phyloP scores from a whole-genome alignment of 2,113 vertebrate species.

The Carettochelys insculpta region DNA sequence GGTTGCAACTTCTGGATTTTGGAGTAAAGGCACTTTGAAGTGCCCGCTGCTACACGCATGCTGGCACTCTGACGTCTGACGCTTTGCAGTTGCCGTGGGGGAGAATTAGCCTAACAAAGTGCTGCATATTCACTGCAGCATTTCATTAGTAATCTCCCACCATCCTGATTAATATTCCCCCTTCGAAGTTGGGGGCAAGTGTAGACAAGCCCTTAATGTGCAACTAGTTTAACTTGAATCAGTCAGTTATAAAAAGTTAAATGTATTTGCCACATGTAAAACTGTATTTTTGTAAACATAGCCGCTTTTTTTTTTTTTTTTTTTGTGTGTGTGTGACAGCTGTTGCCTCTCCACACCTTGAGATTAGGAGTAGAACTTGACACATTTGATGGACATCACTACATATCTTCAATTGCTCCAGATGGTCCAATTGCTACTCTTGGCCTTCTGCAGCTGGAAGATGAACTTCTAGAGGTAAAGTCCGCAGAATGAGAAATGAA shows the following conservation, averaged over 20 bases:
- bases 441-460: slow-evolving; percentile 86
- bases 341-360: slow-evolving; percentile 92
- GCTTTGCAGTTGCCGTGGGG: too few relatives aligned
- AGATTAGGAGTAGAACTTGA: slow-evolving; percentile 94
- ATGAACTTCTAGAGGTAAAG: slow-evolving; percentile 94
- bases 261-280: neutral
- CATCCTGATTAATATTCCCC: too few relatives aligned
- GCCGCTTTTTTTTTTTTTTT: neutral
- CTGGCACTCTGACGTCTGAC: too few relatives aligned
- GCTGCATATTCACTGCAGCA: too few relatives aligned
- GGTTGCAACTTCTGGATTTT: too few relatives aligned
- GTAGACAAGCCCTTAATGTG: too few relatives aligned
- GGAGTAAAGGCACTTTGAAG: too few relatives aligned
- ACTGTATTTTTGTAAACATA: neutral
- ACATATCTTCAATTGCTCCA: slow-evolving; percentile 91
- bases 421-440: slow-evolving; percentile 86
- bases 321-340: too few relatives aligned
- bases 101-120: too few relatives aligned
- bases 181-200: too few relatives aligned
- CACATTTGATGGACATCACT: slow-evolving; percentile 95
- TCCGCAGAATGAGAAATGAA: neutral
- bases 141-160: too few relatives aligned
- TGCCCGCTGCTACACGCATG: too few relatives aligned
- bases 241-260: neutral
- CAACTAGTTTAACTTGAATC: neutral